A percentile compares a stretch with the other conserved stretches of the same genome.
These are phyloP conservation scores for Thamnophis sirtalis DNA, from an alignment of 2,113 vertebrate genomes.

Conservation along the genomic window DNA sequence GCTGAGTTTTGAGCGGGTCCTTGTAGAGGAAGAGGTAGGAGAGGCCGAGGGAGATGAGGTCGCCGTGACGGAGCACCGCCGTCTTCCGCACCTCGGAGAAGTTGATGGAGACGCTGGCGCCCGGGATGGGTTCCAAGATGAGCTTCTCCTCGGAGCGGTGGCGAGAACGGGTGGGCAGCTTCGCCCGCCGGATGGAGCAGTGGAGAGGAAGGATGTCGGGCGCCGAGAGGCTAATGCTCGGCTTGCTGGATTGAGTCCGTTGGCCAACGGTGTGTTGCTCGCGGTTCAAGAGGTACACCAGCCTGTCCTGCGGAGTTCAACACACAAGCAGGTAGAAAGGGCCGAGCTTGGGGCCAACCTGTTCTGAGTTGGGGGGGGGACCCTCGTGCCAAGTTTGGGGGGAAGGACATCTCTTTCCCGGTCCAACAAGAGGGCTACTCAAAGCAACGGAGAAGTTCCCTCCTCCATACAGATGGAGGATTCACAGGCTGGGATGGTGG, in stretches of 20 bases:
- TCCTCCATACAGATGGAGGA: not conserved
- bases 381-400: not conserved
- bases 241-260: slow-evolving; percentile 86
- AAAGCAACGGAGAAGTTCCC: not conserved
- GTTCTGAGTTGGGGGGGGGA: not conserved
- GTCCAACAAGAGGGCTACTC: not conserved
- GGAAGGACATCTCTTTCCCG: not conserved
- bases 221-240: slow-evolving; percentile 91
- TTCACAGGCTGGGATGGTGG: not conserved
- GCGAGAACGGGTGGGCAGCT: slow-evolving; percentile 47
- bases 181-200: slow-evolving; percentile 74
- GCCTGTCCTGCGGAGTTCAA: slow-evolving; percentile 77
- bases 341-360: not conserved
- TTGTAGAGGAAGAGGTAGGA: slow-evolving; percentile 95
- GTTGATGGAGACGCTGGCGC: slow-evolving; percentile 81
- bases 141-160: slow-evolving; percentile 52
- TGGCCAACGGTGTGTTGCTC: slow-evolving; percentile 92
- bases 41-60: slow-evolving; percentile 89
- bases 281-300: slow-evolving; percentile 89
- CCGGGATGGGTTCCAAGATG: slow-evolving; percentile 79
- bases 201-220: slow-evolving; percentile 92
- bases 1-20: slow-evolving; percentile 81
- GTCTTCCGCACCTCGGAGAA: slow-evolving; percentile 78
- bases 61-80: slow-evolving; percentile 82
- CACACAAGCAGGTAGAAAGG: not conserved